Conservation (phyloP, 2,797 vertebrate genomes). For the Spinibarbus caldwelli region DNA sequence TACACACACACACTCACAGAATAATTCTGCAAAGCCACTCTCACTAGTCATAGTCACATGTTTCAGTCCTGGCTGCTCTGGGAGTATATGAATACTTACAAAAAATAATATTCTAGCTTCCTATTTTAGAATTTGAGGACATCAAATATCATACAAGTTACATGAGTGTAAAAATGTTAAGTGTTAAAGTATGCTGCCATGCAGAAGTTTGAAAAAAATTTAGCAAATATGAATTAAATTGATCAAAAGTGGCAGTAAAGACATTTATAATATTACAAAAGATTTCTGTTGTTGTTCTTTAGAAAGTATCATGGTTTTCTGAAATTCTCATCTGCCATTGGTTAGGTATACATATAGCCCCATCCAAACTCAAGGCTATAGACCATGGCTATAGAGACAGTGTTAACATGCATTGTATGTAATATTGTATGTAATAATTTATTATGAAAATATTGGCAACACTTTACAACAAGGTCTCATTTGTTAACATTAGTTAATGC, state of each 20-base stretch:
- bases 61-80: background rate
- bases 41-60: background rate
- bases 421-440: too few relatives aligned
- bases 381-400: too few relatives aligned
- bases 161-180: background rate
- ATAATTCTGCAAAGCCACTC: constrained; percentile 16
- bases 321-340: too few relatives aligned
- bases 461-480: too few relatives aligned
- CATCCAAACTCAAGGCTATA: too few relatives aligned
- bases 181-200: background rate
- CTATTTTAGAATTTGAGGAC: background rate
- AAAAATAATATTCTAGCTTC: background rate
- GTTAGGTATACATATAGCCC: too few relatives aligned
- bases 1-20: constrained; percentile 6
- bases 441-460: too few relatives aligned
- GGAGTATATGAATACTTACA: background rate
- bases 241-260: background rate
- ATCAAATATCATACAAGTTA: background rate
- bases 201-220: background rate
- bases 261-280: background rate
- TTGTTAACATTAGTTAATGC: too few relatives aligned
- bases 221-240: background rate
- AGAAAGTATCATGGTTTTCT: too few relatives aligned
- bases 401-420: too few relatives aligned
- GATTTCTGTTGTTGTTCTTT: background rate